Base-by-base conservation (phyloP, 1,140 invertebrate genomes). In the Ridgeia piscesae region DNA sequence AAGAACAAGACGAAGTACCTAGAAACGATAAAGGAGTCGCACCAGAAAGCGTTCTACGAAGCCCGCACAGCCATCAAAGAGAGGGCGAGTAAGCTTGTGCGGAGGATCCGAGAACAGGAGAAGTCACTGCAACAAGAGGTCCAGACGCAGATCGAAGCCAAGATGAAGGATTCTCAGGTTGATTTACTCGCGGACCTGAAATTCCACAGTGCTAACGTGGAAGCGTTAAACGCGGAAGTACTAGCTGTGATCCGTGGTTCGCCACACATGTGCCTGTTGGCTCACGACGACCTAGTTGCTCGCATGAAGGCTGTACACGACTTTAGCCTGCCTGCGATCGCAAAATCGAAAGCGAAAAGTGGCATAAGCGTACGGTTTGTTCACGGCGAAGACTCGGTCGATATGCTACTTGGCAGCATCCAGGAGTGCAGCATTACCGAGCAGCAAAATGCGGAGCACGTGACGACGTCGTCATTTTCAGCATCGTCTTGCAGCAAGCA, bases 21-120 rank as follows among this genome's bases (percentile, higher is more conserved):
- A 14, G 93, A 93, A 88, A 93, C 93, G n/a, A 14, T 93, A 77
- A 92, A 92, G 42, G 89, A 93, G 77, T 91, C 35, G 33, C 92
- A 93, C 27, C 93, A 93, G 33, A 58, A 50, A 9, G 34, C 92
- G 1, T 91, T 92, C 9, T 92, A 91, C 33, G 31, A 35, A 21
- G 34, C 90, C 6, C 93, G 92, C 35, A 35, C 21, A 31, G 33
- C 34, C 31, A 93, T 93, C 34, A 91, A 89, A 34, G 35, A 89
- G 6, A 42, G 48, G 21, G 48, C 93, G n/a, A 89, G 92, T 11
- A 42, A 93, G 11, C 34, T 92, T 17, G 88, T 93, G 21, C 9
- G 33, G 35, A 91, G 88, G 42, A 92, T 93, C 50, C 92, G 93
- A 17, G 89, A 90, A 34, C 33, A 92, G 48, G 93, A 93, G 58